These are phyloP conservation scores for Vespertilio murinus DNA, from an alignment of 2,797 vertebrate genomes.

Conservation along the genomic window DNA sequence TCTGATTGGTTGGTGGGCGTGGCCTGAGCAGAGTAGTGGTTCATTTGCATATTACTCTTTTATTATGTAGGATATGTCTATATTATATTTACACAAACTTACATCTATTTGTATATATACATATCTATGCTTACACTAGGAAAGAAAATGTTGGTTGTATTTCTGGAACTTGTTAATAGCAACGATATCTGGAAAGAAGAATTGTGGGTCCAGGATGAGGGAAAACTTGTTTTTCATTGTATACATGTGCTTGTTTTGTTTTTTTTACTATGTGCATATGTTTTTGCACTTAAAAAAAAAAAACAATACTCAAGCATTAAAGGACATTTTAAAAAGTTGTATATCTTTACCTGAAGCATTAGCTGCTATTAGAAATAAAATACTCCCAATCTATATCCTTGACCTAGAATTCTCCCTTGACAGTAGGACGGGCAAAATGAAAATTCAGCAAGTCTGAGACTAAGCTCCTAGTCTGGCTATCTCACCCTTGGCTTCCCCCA, in stretches of 20 bases:
- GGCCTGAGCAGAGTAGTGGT: no score
- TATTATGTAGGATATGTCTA: no score
- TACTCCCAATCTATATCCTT: not conserved
- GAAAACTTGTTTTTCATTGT: not conserved
- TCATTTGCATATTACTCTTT: no score
- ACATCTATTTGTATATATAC: not conserved
- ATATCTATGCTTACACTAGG: not conserved
- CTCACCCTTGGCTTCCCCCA: not conserved
- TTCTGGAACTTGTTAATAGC: not conserved
- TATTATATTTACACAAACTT: not conserved
- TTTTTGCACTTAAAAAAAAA: conserved; percentile 29
- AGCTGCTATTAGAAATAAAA: conserved; percentile 14
- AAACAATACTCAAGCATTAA: not conserved
- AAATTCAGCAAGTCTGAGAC: not conserved
- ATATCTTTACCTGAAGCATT: not conserved
- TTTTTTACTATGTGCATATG: not conserved
- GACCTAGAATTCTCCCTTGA: conserved; percentile 7
- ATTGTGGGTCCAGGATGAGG: not conserved
- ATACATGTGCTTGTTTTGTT: not conserved
- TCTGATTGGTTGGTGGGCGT: no score
- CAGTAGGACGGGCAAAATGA: not conserved
- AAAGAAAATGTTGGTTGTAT: not conserved
- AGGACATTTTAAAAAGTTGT: not conserved
- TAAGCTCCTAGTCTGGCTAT: not conserved
- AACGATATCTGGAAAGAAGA: not conserved